Conservation (phyloP, 2,113 vertebrate genomes). For the Ptilorrhoa leucosticta region DNA sequence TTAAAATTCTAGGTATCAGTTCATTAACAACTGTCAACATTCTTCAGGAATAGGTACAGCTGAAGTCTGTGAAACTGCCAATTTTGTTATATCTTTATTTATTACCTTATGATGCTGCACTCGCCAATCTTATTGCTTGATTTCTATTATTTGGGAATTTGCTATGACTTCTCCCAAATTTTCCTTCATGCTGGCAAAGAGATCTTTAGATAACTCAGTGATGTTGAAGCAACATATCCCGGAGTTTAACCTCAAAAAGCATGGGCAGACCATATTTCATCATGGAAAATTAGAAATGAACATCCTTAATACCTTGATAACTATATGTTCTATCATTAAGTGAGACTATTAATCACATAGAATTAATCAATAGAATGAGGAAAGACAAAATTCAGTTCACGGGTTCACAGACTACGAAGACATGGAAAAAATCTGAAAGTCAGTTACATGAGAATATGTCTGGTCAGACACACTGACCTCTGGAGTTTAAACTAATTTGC, state of each 20-base stretch:
- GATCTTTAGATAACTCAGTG: background rate
- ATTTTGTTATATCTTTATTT: background rate
- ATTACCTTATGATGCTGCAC: background rate
- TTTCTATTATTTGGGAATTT: background rate
- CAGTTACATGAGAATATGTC: background rate
- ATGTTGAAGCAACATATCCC: background rate
- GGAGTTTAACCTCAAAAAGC: background rate
- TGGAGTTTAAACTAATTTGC: background rate
- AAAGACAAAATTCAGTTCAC: background rate
- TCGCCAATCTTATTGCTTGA: background rate
- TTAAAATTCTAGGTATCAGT: background rate
- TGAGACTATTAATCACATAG: background rate
- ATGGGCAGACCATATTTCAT: background rate
- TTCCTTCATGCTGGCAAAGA: background rate
- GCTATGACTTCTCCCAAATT: background rate
- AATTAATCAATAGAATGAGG: background rate
- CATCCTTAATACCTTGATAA: background rate
- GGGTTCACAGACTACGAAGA: background rate
- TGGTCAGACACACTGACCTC: background rate
- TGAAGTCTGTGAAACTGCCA: background rate
- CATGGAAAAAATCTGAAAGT: background rate
- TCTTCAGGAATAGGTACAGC: background rate
- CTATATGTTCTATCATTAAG: background rate
- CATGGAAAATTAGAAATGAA: background rate
- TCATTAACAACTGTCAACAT: background rate